A percentile compares a stretch with the other conserved stretches of the same genome.
Conservation (phyloP, 2,797 vertebrate species). For the Gadopsis marmoratus region DNA sequence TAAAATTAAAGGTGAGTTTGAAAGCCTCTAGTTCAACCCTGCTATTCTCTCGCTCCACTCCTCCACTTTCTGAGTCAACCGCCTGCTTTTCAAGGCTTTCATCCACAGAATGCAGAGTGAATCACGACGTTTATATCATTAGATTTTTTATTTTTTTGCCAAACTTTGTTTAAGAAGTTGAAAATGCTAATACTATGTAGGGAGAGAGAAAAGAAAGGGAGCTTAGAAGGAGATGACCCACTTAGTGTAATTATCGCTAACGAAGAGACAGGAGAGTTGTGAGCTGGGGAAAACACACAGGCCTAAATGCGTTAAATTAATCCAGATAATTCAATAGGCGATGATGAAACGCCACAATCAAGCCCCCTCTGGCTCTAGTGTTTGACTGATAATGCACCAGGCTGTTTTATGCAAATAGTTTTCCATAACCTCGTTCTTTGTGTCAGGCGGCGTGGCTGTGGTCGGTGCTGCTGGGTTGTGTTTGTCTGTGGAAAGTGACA, state of each 20-base stretch:
- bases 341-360: slow-evolving; percentile 84
- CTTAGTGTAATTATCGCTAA: slow-evolving; percentile 84
- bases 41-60: slow-evolving; percentile 67
- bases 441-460: slow-evolving; percentile 56
- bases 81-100: slow-evolving; percentile 66
- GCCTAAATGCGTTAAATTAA: slow-evolving; percentile 86
- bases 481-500: slow-evolving; percentile 62
- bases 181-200: slow-evolving; percentile 69
- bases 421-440: slow-evolving; percentile 75
- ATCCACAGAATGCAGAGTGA: slow-evolving; percentile 70
- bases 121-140: slow-evolving; percentile 75
- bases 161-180: slow-evolving; percentile 83
- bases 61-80: slow-evolving; percentile 80
- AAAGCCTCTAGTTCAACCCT: slow-evolving; percentile 62
- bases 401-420: slow-evolving; percentile 76
- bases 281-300: slow-evolving; percentile 80
- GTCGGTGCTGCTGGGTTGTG: slow-evolving; percentile 59
- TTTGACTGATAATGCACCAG: slow-evolving; percentile 77
- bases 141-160: slow-evolving; percentile 44
- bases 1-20: slow-evolving; percentile 66
- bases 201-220: slow-evolving; percentile 59
- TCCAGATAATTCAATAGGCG: slow-evolving; percentile 85
- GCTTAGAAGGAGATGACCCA: slow-evolving; percentile 80
- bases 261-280: slow-evolving; percentile 79
- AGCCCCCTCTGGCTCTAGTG: slow-evolving; percentile 75